Conservation (phyloP, 2,797 vertebrate species). For the Brachymystax lenok region DNA sequence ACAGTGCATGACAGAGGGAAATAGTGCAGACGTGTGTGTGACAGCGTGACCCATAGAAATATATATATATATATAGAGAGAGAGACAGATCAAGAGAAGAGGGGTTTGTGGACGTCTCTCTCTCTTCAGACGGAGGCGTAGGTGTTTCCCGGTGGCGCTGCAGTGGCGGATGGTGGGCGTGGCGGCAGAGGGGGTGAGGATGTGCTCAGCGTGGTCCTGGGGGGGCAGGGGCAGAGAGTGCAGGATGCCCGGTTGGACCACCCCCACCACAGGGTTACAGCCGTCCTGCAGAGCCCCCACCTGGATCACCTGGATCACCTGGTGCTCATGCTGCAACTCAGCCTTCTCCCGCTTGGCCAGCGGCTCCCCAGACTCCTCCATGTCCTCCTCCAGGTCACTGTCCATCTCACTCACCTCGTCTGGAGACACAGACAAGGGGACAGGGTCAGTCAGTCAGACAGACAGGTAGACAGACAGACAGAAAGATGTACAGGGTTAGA, state of each 20-base stretch:
- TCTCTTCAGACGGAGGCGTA: slow-evolving; percentile 88
- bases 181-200: slow-evolving; percentile 76
- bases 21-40: slow-evolving; percentile 24
- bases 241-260: slow-evolving; percentile 88
- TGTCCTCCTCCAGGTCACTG: slow-evolving; percentile 78
- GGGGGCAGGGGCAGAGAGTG: slow-evolving; percentile 82
- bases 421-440: slow-evolving; percentile 42
- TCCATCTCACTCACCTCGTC: slow-evolving; percentile 86
- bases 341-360: slow-evolving; percentile 90
- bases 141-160: slow-evolving; percentile 92
- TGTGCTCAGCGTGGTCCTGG: slow-evolving; percentile 84
- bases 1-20: slow-evolving; percentile 48
- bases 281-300: slow-evolving; percentile 80
- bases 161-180: slow-evolving; percentile 96
- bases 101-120: slow-evolving; percentile 37
- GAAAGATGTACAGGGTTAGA: neutral
- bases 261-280: slow-evolving; percentile 78
- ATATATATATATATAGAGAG: neutral
- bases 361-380: slow-evolving; percentile 80
- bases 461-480: neutral
- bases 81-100: slow-evolving; percentile 36
- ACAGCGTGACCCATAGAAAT: slow-evolving; percentile 8
- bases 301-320: slow-evolving; percentile 89
- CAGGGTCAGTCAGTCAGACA: neutral
- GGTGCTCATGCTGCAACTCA: slow-evolving; percentile 74